A percentile compares a stretch with the other conserved stretches of the same genome.
phyloP scores from a whole-genome alignment of 1,140 invertebrate species.

The Dendrolimus punctatus region DNA sequence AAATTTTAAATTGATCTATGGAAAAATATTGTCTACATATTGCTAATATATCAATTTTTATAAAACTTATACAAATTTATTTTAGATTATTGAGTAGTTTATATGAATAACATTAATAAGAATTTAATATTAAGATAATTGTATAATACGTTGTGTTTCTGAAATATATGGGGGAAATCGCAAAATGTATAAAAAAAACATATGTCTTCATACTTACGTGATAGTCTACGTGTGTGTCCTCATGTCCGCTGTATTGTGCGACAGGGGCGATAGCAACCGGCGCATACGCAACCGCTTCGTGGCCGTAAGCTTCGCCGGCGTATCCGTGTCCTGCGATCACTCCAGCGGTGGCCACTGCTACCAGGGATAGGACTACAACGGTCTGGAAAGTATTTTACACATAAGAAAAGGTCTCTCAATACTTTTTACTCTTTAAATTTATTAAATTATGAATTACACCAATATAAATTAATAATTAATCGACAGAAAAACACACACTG shows the following conservation, averaged over 20 bases:
- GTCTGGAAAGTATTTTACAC: slow-evolving; percentile 16
- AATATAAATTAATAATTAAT: too few species aligned
- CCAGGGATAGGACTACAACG: slow-evolving; percentile 51
- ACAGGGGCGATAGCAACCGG: slow-evolving; percentile 28
- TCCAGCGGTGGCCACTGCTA: slow-evolving; percentile 52
- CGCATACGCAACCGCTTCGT: slow-evolving; percentile 50
- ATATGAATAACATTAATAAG: too few species aligned
- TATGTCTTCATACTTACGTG: slow-evolving; percentile 37
- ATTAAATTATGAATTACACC: too few species aligned
- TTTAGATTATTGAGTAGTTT: too few species aligned
- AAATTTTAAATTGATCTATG: too few species aligned
- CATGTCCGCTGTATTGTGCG: slow-evolving; percentile 41
- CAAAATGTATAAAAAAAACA: neutral
- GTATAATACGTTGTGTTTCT: neutral
- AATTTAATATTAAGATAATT: neutral
- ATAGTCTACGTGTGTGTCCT: slow-evolving; percentile 57
- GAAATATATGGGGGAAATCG: neutral
- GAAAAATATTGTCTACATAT: too few species aligned
- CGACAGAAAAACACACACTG: too few species aligned
- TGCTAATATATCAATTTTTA: too few species aligned
- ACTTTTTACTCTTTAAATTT: too few species aligned
- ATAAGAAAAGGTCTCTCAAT: too few species aligned
- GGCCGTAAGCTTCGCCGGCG: slow-evolving; percentile 43
- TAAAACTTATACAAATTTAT: too few species aligned
- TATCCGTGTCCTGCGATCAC: slow-evolving; percentile 39